Conservation (phyloP, 1,140 invertebrate species). For the Aplysia californica region DNA sequence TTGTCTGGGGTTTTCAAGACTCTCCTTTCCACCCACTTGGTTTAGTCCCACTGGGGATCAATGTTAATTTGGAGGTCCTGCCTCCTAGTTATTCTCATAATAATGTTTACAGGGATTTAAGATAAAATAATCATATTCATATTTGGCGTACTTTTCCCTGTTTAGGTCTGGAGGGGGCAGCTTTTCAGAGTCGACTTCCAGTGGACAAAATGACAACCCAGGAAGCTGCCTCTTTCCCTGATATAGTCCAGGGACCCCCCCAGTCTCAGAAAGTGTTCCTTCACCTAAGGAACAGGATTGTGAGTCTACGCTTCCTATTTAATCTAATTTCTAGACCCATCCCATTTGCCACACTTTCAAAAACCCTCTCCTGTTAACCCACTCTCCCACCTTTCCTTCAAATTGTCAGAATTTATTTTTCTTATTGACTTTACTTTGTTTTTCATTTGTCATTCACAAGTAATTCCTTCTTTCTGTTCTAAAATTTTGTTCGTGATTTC, state of each 20-base stretch:
- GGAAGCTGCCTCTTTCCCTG: conserved; percentile 93
- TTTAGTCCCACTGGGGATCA: no score
- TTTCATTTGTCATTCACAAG: not conserved
- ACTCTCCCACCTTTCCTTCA: not conserved
- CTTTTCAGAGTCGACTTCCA: conserved; percentile 78
- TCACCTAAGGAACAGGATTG: conserved; percentile 90
- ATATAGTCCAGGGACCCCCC: conserved; percentile 83
- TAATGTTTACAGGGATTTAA: no score
- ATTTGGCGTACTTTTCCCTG: conserved; percentile 18
- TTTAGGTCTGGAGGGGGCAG: conserved; percentile 66
- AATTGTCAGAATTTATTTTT: not conserved
- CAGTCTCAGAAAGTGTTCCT: conserved; percentile 91
- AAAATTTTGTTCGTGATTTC: no score
- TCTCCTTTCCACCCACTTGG: no score
- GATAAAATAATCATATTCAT: no score
- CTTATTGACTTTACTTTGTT: not conserved
- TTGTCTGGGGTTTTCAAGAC: no score
- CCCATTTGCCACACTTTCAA: not conserved
- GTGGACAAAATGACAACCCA: conserved; percentile 95
- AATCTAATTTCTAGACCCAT: not conserved
- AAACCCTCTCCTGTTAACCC: not conserved
- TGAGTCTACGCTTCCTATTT: conserved; percentile 62
- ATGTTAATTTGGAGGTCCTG: no score
- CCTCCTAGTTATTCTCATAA: no score
- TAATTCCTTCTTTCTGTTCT: no score